Evolutionary conservation across 2,888 invertebrate genomes (phyloP).

Genomic region (Hyposoter didymator): DNA sequence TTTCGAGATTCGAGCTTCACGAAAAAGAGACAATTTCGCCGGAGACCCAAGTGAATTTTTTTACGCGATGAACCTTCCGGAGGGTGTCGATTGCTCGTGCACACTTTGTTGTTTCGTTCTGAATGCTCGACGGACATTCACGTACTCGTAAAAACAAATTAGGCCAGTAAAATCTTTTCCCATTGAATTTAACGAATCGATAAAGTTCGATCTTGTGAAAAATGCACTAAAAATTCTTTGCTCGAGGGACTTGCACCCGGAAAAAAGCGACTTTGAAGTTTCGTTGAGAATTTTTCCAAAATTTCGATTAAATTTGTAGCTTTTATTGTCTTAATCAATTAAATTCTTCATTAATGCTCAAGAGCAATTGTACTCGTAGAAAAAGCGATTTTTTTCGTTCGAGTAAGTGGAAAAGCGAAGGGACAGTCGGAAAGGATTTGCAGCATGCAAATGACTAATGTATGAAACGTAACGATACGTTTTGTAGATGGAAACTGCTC

Average conservation of each 20-base stretch:
- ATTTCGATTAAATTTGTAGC: background rate
- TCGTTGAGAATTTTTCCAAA: background rate
- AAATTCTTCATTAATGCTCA: background rate
- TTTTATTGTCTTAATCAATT: background rate
- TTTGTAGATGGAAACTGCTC: conserved; percentile 2
- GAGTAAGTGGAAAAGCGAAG: background rate
- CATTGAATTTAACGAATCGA: background rate
- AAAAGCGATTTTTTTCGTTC: background rate
- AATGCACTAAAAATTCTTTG: background rate
- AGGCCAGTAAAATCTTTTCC: background rate
- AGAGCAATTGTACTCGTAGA: background rate
- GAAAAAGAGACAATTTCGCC: background rate
- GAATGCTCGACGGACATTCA: background rate
- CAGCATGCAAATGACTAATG: conserved; percentile 6
- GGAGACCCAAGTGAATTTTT: conserved; percentile 10
- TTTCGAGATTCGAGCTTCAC: conserved; percentile 1
- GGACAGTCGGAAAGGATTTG: background rate
- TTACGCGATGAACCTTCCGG: background rate
- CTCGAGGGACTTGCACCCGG: background rate
- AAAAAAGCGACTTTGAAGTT: background rate
- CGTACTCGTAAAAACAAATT: conserved; percentile 15
- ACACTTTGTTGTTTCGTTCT: background rate
- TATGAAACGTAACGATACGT: conserved; percentile 13
- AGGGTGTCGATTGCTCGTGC: conserved; percentile 8
- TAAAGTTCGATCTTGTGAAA: background rate